Base-by-base conservation (phyloP, 2,888 invertebrate genomes). In the Drosophila neutralis region DNA sequence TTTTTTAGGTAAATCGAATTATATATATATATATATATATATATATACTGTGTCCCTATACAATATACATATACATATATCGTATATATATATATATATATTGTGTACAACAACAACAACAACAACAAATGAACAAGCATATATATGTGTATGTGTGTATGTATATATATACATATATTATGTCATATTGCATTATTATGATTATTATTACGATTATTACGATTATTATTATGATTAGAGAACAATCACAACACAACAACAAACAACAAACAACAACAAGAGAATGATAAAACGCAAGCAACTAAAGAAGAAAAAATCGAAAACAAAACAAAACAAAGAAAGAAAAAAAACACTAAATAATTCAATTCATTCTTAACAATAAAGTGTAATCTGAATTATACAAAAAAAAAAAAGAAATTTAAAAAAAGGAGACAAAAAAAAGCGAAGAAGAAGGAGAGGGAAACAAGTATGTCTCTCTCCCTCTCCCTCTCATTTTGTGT, bases 1-100 rank as follows among this genome's bases (percentile, higher is more conserved):
- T 88, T 88, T 88, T 91, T 80, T 91, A 91, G 91, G 83, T 91
- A 91, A 91, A 91, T 91, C 90, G 88, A 91, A 89, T 91, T 91
- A 90, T 89, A 91, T 82, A 74, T 59, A 45, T 35, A 59, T 33
- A 42, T 21, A 31, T 31, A 52, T 51, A 63, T 49, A 59, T 51
- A 42, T 45, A 45, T 83, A 73, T 59, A 62, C 56, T 51, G 42
- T 73, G 67, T 54, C 67, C 64, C 66, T 71, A 69, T 65, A 69
- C 52, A 35, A 73, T 35, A 45, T 24, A 38, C 38, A 36, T 35
- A 63, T 45, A 11, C 52, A 61, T 66, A 49, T 35, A 42, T 24
- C 27, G 10, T n/a, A n/a, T 35, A 42, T 52, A 63, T 54, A 59
- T 35, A 66, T 35, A 52, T 40, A 65, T 36, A 48, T 64, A 61